Evolutionary conservation across 2,888 invertebrate species (phyloP).

Genomic region (Neoitamus cyanurus): DNA sequence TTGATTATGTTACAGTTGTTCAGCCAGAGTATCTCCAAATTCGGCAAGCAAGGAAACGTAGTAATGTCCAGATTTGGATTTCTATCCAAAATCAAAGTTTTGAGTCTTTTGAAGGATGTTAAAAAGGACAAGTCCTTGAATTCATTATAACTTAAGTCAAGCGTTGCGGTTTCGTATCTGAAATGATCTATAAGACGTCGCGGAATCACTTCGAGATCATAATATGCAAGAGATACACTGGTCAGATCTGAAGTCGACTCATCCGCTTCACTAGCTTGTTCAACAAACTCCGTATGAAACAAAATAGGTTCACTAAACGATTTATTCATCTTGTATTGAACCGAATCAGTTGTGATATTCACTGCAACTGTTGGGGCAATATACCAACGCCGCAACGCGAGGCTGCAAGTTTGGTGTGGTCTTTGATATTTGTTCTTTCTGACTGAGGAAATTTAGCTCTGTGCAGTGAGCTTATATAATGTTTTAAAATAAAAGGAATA

Average conservation of each 20-base stretch:
- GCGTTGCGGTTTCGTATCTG: slow-evolving; percentile 69
- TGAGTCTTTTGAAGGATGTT: slow-evolving; percentile 74
- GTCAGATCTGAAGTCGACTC: not conserved
- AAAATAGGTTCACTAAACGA: not conserved
- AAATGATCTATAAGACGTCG: slow-evolving; percentile 71
- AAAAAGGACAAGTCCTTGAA: slow-evolving; percentile 79
- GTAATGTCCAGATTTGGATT: slow-evolving; percentile 77
- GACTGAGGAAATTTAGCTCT: not conserved
- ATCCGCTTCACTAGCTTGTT: not conserved
- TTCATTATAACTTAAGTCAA: slow-evolving; percentile 78
- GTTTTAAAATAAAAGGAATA: not conserved
- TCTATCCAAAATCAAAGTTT: slow-evolving; percentile 81
- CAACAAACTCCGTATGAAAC: not conserved
- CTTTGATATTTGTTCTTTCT: not conserved
- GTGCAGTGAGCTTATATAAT: not conserved
- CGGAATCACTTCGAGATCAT: slow-evolving; percentile 72
- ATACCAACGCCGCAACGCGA: not conserved
- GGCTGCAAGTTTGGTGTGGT: not conserved
- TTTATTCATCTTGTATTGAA: not conserved
- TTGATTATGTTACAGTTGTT: slow-evolving; percentile 72
- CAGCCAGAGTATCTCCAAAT: slow-evolving; percentile 79
- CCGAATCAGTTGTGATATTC: not conserved
- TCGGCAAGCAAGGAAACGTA: slow-evolving; percentile 75
- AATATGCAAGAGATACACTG: slow-evolving; percentile 71
- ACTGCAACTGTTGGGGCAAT: not conserved